Percentiles rank a stretch among this genome's conserved stretches.
Evolutionary conservation across 2,888 invertebrate species (phyloP).

Genomic region (Ctenicera cuprea): DNA sequence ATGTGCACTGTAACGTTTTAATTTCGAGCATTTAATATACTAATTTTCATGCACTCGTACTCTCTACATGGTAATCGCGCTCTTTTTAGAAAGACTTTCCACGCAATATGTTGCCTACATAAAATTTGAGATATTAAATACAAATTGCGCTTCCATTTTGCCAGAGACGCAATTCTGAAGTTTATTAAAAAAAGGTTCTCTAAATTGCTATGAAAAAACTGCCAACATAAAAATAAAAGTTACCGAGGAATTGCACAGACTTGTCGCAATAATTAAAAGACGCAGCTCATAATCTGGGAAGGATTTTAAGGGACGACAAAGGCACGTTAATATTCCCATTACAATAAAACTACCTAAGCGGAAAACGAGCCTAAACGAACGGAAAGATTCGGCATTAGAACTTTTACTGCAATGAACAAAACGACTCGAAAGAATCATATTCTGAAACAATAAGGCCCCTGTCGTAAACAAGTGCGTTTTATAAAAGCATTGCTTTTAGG

Average conservation of each 20-base stretch:
- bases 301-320: slow-evolving; percentile 17
- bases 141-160: slow-evolving; percentile 37
- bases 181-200: slow-evolving; percentile 23
- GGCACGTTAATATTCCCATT: slow-evolving; percentile 24
- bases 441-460: slow-evolving; percentile 45
- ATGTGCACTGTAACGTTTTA: slow-evolving; percentile 34
- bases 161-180: slow-evolving; percentile 14
- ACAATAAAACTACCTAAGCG: slow-evolving; percentile 41
- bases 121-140: slow-evolving; percentile 39
- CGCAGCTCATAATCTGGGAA: slow-evolving; percentile 7
- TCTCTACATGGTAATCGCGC: slow-evolving; percentile 2
- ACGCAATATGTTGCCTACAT: slow-evolving; percentile 37
- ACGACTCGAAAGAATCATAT: slow-evolving; percentile 46
- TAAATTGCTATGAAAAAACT: background rate
- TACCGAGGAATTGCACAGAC: background rate
- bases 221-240: slow-evolving; percentile 29
- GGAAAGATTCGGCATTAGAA: slow-evolving; percentile 17
- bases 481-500: slow-evolving; percentile 26
- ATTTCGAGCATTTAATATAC: slow-evolving; percentile 43
- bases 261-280: slow-evolving; percentile 33
- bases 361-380: slow-evolving; percentile 8
- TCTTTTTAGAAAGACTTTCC: slow-evolving; percentile 15
- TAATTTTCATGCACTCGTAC: slow-evolving; percentile 38
- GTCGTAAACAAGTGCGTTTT: slow-evolving; percentile 44
- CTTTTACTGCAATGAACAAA: slow-evolving; percentile 42